Evolutionary conservation across 2,797 vertebrate genomes (phyloP), one percentile per base, ranked within the genome.

Genomic region (Acanthornis magna): DNA sequence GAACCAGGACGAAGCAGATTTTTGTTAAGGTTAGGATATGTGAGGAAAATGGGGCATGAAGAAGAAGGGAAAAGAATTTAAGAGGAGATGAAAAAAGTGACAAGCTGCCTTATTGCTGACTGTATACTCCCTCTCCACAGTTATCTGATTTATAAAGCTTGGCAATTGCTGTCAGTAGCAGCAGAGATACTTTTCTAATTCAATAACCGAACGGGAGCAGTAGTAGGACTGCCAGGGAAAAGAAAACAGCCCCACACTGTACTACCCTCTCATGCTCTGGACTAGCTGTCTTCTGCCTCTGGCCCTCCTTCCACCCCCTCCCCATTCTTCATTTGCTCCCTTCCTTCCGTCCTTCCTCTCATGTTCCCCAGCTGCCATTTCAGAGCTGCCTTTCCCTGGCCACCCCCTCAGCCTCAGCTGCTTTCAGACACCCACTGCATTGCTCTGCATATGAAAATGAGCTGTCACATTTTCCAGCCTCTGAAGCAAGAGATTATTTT

Each of bases 401-500:
- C 93, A 88, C 93, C 93, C 80, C 67, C 90, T 94, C 95, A 95
- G 80, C 84, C 74, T 84, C 83, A 88, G 95, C 93, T 93, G 88
- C 90, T 93, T 91, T 80, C 78, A 63, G 77, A 85, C 86, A 88
- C 96, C 94, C 92, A 96, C 94, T 1, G 10, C 79, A 68, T 62
- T 1, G 12, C 76, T 91, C 72, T 75, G 78, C 80, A 43, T 76
- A 89, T 75, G 96, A 77, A 82, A 89, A 94, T 26, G 82, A 80
- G 86, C 91, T 34, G 66, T 91, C 92, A 94, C 76, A 88, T 93
- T 96, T 96, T 96, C 93, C 96, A 95, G 84, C 76, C 87, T 91
- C 95, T 48, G 79, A 92, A 92, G 91, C 72, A 55, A 79, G 47
- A 67, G 68, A 78, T 83, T 96, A 94, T 97, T 94, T 94, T 83